A percentile compares a stretch with the other conserved stretches of the same genome.
Conservation (phyloP, 2,888 invertebrate genomes). For the Atethmia centrago region DNA sequence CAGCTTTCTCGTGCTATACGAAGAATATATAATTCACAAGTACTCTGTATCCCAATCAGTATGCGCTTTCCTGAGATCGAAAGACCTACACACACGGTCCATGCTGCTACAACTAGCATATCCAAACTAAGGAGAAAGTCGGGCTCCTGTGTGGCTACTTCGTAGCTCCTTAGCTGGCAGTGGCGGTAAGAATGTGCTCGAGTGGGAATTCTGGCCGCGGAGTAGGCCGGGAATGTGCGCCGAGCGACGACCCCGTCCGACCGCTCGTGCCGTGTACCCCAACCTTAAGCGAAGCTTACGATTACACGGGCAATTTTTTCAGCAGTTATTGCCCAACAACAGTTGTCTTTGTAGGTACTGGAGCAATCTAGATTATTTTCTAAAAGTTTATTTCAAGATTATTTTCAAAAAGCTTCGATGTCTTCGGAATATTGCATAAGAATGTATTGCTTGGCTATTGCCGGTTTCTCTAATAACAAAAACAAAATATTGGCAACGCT, state of each 20-base stretch:
- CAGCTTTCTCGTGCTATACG: background rate
- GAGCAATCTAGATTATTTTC: background rate
- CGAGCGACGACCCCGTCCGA: constrained; percentile 82
- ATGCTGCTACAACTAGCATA: constrained; percentile 34
- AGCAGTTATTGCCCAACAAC: background rate
- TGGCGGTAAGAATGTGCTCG: constrained; percentile 82
- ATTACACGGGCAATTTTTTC: constrained; percentile 30
- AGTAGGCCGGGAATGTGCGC: constrained; percentile 75
- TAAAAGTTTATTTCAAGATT: background rate
- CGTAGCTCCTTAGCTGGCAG: constrained; percentile 71
- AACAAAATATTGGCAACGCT: background rate
- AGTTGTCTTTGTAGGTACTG: background rate
- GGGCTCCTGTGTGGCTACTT: constrained; percentile 52
- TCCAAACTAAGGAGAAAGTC: constrained; percentile 33
- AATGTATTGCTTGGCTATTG: background rate
- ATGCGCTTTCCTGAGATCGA: background rate
- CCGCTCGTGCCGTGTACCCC: constrained; percentile 68
- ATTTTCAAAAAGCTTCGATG: background rate
- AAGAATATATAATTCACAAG: background rate
- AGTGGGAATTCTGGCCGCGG: constrained; percentile 80
- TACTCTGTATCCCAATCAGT: background rate
- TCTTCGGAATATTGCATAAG: background rate
- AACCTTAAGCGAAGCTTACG: constrained; percentile 41
- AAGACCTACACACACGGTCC: background rate
- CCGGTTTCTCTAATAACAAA: background rate